A percentile compares a stretch with the other conserved stretches of the same genome.
These are phyloP conservation scores for Rhodinocichla rosea DNA, from an alignment of 2,113 vertebrate genomes.

Conservation along the genomic window DNA sequence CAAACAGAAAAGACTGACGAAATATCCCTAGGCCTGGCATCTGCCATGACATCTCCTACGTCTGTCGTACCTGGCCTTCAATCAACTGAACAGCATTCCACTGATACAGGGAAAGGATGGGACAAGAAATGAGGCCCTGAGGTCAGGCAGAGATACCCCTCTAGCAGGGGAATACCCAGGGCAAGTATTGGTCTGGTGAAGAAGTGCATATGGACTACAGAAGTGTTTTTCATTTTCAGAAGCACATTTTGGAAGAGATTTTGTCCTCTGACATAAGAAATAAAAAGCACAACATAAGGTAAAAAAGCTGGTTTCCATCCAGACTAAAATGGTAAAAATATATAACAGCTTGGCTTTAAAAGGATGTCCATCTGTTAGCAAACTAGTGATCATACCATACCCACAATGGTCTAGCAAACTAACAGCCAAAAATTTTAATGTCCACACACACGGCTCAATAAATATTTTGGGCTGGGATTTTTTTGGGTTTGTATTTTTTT, in stretches of 20 bases:
- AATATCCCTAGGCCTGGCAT: conserved; percentile 8
- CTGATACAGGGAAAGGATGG: background rate
- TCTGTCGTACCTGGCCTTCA: conserved; percentile 22
- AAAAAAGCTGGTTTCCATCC: background rate
- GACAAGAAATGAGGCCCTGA: background rate
- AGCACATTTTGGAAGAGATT: background rate
- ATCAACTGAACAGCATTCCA: background rate
- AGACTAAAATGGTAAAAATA: background rate
- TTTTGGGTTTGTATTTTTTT: background rate
- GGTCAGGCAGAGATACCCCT: background rate
- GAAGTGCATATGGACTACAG: background rate
- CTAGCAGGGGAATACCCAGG: background rate
- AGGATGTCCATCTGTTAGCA: background rate
- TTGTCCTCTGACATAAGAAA: background rate
- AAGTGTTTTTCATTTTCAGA: background rate
- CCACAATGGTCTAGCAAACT: background rate
- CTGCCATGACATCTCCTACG: conserved; percentile 15
- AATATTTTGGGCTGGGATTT: background rate
- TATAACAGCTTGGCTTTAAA: conserved; percentile 17
- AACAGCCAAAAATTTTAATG: background rate
- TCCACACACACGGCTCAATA: background rate
- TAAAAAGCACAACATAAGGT: background rate
- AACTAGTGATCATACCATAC: background rate
- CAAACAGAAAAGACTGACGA: background rate
- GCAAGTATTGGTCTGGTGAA: background rate